A percentile compares a stretch with the other conserved stretches of the same genome.
phyloP scores from a whole-genome alignment of 2,797 vertebrate species.

The Acanthurus lineatus region DNA sequence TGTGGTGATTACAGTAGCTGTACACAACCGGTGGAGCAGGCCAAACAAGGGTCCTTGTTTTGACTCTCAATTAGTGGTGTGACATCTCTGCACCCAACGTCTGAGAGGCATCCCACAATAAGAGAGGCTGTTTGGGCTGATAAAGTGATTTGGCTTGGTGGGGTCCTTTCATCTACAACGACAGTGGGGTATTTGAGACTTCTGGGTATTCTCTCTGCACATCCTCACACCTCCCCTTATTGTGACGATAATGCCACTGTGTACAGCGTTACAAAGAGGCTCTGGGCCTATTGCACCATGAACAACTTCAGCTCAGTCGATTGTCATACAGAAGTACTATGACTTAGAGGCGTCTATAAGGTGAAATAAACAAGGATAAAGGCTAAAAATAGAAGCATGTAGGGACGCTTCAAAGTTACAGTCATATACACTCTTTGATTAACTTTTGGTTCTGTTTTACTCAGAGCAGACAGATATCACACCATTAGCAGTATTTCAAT shows the following conservation, averaged over 20 bases:
- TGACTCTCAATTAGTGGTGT: constrained; percentile 84
- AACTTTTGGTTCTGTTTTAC: not conserved
- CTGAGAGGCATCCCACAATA: constrained; percentile 78
- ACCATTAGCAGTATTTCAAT: constrained; percentile 34
- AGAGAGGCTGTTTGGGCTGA: constrained; percentile 82
- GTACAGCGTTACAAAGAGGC: constrained; percentile 55
- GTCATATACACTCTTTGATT: not conserved
- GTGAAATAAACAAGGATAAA: not conserved
- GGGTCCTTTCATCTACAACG: constrained; percentile 77
- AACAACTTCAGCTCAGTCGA: constrained; percentile 17
- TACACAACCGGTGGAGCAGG: constrained; percentile 69
- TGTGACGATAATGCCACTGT: constrained; percentile 75
- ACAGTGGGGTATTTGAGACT: constrained; percentile 73
- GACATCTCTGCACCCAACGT: constrained; percentile 78
- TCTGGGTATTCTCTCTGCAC: constrained; percentile 71
- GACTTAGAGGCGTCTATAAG: not conserved
- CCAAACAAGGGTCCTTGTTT: constrained; percentile 80
- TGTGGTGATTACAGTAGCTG: constrained; percentile 81
- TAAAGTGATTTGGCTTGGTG: constrained; percentile 83
- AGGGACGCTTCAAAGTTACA: not conserved
- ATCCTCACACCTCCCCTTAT: constrained; percentile 72
- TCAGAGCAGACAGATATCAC: constrained; percentile 2
- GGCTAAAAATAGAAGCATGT: not conserved
- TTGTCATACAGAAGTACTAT: constrained; percentile 10
- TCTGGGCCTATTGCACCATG: constrained; percentile 22